These are phyloP conservation scores for Ephydatia muelleri DNA, from an alignment of 37 sponge, comb jelly and placozoan genomes.

Conservation along the genomic window DNA sequence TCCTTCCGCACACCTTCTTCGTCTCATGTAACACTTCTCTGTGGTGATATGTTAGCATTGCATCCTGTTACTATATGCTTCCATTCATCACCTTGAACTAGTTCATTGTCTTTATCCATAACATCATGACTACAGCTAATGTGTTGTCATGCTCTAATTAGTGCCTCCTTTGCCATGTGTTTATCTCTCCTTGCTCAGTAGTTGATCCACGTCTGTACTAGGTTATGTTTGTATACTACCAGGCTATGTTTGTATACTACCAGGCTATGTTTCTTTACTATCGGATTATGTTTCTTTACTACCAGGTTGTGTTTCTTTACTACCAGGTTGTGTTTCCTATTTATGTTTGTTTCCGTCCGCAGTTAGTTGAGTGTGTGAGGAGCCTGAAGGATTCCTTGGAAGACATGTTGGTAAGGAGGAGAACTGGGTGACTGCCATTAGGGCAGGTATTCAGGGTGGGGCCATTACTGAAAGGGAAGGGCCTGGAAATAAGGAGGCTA, in stretches of 20 bases:
- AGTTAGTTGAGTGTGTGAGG: slow-evolving; percentile 27
- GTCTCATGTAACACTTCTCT: too few species aligned
- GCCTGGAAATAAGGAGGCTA: too few species aligned
- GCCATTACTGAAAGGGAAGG: neutral
- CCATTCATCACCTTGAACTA: too few species aligned
- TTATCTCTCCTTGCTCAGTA: too few species aligned
- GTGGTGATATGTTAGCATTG: too few species aligned
- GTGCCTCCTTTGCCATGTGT: neutral
- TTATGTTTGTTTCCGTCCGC: neutral
- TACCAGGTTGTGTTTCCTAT: neutral
- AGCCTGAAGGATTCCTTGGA: slow-evolving; percentile 40
- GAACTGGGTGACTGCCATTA: too few species aligned
- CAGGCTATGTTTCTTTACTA: neutral
- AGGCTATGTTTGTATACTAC: neutral
- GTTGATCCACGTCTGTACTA: neutral
- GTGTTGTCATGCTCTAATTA: neutral
- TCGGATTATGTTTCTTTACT: neutral
- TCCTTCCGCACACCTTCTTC: too few species aligned
- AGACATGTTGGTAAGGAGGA: slow-evolving; percentile 48
- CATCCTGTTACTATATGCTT: too few species aligned
- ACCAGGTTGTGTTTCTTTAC: too few species aligned
- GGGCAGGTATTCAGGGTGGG: neutral
- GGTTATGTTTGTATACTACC: neutral
- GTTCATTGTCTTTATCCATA: too few species aligned
- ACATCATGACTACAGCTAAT: too few species aligned